Evolutionary conservation across 2,888 invertebrate genomes (phyloP).

Genomic region (Meloe dianella): DNA sequence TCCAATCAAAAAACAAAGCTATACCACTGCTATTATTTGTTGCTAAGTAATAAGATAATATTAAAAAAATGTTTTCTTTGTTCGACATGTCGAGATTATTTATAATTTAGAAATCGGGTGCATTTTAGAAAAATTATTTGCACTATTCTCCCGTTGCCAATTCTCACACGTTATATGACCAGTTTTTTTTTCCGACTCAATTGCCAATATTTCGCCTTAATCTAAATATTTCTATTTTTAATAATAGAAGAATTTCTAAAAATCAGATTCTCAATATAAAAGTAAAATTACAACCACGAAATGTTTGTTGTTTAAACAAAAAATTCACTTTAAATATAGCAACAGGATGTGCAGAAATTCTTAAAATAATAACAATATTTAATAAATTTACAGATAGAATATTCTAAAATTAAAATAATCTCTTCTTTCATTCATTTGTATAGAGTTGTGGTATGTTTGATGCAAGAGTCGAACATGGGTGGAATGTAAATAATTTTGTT

Average conservation of each 20-base stretch:
- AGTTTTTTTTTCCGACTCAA: neutral
- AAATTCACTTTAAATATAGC: constrained; percentile 15
- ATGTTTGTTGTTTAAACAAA: too few species aligned
- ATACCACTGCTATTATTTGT: neutral
- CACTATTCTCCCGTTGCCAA: neutral
- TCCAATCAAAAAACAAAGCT: neutral
- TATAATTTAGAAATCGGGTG: neutral
- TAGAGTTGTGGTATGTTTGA: neutral
- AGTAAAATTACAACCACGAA: too few species aligned
- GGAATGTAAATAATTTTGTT: neutral
- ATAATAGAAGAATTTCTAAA: neutral
- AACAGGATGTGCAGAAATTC: constrained; percentile 23
- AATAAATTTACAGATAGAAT: constrained; percentile 20
- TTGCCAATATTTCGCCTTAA: neutral
- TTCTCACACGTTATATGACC: neutral
- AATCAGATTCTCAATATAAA: neutral
- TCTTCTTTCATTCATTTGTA: neutral
- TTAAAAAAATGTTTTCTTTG: too few species aligned
- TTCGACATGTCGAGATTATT: neutral
- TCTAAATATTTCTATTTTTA: neutral
- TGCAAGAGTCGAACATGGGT: neutral
- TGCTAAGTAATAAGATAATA: neutral
- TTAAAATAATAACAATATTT: constrained; percentile 12
- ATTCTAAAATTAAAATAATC: constrained; percentile 20
- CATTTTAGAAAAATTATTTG: neutral